Base-by-base conservation (phyloP, 2,113 vertebrate genomes). In the Pluvialis apricaria region DNA sequence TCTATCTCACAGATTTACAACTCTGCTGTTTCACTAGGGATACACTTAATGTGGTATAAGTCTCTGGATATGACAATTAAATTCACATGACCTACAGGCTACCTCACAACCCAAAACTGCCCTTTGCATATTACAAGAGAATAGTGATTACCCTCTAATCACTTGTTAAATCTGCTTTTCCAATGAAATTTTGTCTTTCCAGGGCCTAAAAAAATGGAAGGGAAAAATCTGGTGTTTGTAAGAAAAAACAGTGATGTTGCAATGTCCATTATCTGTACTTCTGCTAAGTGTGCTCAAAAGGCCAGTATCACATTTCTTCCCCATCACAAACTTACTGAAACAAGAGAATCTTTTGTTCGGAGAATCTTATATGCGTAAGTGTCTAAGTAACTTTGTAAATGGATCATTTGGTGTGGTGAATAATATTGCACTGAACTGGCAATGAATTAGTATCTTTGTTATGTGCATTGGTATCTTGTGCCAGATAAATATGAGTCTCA, bases 41-140 rank as follows among this genome's bases (percentile, higher is more conserved):
- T 93, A 80, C 72, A 83, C 83, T 97, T 97, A 96, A 97, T 85
- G 90, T 95, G 92, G 72, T 92, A 97, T 97, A 97, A 97, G 96
- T 97, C 96, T 97, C 92, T 96, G 82, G 71, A 93, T 93, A 96
- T 93, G 94, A 96, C 96, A 97, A 96, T 96, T 97, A 97, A 93
- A 96, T 97, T 97, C 96, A 92, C 73, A 96, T 97, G 96, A 97
- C 96, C 96, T 92, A 88, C 28, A 7, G 83, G 93, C 91, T 95
- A 96, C 93, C 96, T 96, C 81, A 93, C 92, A 97, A 96, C 93
- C 93, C 94, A 92, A 92, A 96, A 92, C 10, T 96, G 84, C 84
- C 93, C 87, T 92, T 94, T 96, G 52, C 61, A 78, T 97, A 95
- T 96, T 94, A 92, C 75, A 84, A 91, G 38, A 73, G 90, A 88